Conservation (phyloP, 2,888 invertebrate species). For the Pseudococcus longispinus region DNA sequence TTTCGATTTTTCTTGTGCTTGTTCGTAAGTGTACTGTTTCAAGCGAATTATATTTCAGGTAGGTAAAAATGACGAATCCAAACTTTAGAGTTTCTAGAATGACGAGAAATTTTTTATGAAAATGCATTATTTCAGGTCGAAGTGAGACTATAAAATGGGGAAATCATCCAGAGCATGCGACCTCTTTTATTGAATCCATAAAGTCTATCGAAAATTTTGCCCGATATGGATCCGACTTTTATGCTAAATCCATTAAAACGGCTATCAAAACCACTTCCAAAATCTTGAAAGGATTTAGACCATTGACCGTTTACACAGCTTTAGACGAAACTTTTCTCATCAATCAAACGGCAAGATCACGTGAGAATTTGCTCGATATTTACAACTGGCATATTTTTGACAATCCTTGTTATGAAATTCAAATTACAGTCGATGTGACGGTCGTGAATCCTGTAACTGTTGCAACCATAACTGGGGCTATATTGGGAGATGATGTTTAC, state of each 20-base stretch:
- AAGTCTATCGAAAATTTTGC: not conserved
- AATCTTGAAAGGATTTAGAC: not conserved
- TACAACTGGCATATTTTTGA: not conserved
- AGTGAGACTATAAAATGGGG: not conserved
- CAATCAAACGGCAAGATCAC: not conserved
- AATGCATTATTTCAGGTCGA: too few relatives aligned
- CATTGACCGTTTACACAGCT: not conserved
- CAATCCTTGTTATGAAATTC: not conserved
- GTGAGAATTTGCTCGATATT: not conserved
- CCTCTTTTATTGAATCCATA: not conserved
- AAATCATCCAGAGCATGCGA: not conserved
- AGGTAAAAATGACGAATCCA: too few relatives aligned
- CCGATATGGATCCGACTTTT: not conserved
- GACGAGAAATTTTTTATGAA: too few relatives aligned
- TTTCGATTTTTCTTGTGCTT: too few relatives aligned
- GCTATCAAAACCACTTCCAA: not conserved
- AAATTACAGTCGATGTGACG: not conserved
- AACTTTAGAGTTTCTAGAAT: too few relatives aligned
- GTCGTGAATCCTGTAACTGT: not conserved
- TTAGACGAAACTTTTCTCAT: not conserved
- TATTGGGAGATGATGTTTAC: not conserved
- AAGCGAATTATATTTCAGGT: too few relatives aligned
- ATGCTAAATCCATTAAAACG: not conserved
- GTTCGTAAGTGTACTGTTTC: too few relatives aligned
- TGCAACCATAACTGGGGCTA: not conserved